Base-by-base conservation (phyloP, 2,888 invertebrate genomes). In the Orthosia gracilis region DNA sequence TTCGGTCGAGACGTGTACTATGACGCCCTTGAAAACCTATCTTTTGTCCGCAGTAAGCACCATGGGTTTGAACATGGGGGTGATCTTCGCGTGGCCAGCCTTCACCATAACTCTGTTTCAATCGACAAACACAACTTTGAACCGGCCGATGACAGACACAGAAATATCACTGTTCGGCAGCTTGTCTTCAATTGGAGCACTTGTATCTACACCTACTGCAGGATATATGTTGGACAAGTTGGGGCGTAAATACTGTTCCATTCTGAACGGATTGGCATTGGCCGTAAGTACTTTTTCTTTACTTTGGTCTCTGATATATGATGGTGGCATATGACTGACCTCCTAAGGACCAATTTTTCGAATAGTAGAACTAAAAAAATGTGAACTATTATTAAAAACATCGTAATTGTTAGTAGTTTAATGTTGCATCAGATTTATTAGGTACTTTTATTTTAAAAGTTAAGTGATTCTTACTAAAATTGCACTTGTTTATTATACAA, bases 71-170 rank as follows among this genome's bases (percentile, higher is more conserved):
- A 84, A 84, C 58, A 88, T 93, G 85, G 94, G 94, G 0, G 47
- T 94, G 0, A 88, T 93, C 69, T 93, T 90, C 75, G 88, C 93
- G 0, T 94, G 94, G 93, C 94, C 95, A 0, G 94, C 95, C 0
- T 92, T 92, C 0, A 94, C 93, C 0, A 67, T 94, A 1, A 78
- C 75, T 0, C 85, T 93, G 54, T 95, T 95, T 82, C 83, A 80
- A 2, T 92, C 94, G 0, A 59, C 77, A 0, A 92, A 92, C 79
- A 93, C 94, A 0, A 91, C 93, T 0, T 84, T 94, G 0, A 78
- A 90, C 52, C 84, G 93, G 23, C 90, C 92, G 0, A 94, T 94
- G 93, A 88, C 87, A 0, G 90, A 91, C 9, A 82, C 89, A 0
- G 94, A 95, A 66, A 67, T 91, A 4, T 88, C 93, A 0, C 77